Conservation (phyloP, 2,113 vertebrate species). For the Grammomys dolichurus region DNA sequence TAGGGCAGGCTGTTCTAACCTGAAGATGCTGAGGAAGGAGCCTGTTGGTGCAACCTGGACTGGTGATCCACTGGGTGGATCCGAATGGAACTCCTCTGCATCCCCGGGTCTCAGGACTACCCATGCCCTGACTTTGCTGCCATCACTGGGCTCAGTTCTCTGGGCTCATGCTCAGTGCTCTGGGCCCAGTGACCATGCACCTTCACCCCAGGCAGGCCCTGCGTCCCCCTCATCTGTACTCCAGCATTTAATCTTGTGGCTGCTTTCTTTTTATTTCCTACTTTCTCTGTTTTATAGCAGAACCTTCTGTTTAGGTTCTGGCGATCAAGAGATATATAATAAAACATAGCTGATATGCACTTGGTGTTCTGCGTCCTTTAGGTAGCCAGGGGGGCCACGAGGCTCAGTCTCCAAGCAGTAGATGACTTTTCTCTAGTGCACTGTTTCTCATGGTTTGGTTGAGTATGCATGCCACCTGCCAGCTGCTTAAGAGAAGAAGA, state of each 20-base stretch:
- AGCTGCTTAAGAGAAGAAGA: not conserved
- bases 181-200: no score
- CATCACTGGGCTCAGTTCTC: not conserved
- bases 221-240: not conserved
- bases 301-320: slow-evolving; percentile 17
- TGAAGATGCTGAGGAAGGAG: not conserved
- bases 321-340: slow-evolving; percentile 45
- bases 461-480: not conserved
- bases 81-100: not conserved
- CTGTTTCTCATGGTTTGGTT: not conserved
- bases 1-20: not conserved
- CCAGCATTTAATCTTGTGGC: not conserved
- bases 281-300: not conserved
- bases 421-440: not conserved
- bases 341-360: slow-evolving; percentile 18
- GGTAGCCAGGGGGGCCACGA: not conserved
- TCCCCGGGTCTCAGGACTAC: not conserved
- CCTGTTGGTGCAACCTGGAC: not conserved
- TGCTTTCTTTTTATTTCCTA: not conserved
- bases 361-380: not conserved
- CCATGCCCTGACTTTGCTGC: not conserved
- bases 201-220: not conserved
- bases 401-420: not conserved
- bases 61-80: no score
- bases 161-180: not conserved